phyloP scores from a whole-genome alignment of 1,140 invertebrate species.

The Globodera rostochiensis region DNA sequence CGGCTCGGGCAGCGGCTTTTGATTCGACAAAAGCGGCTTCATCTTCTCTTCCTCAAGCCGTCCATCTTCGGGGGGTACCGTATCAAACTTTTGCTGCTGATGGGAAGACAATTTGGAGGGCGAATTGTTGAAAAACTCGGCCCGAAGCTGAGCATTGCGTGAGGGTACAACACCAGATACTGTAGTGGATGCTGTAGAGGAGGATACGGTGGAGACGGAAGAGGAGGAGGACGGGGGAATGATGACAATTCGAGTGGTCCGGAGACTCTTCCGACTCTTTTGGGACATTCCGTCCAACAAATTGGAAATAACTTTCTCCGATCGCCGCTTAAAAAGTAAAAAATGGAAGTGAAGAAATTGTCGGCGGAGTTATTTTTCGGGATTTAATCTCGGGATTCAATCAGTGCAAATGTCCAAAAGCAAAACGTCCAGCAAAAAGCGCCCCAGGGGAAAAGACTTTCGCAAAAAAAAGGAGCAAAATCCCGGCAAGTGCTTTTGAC shows the following conservation, averaged over 20 bases:
- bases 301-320: too few relatives aligned
- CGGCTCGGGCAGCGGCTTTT: constrained; percentile 7
- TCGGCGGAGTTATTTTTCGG: neutral
- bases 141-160: neutral
- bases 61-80: neutral
- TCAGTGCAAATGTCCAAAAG: neutral
- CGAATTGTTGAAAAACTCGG: constrained; percentile 6
- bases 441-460: neutral
- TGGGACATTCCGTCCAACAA: neutral
- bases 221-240: constrained; percentile 20
- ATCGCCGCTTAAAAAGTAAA: neutral
- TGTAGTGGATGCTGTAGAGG: constrained; percentile 1
- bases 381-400: neutral
- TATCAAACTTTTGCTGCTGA: neutral
- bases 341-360: neutral
- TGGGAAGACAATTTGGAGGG: neutral
- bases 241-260: constrained; percentile 11
- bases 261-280: neutral
- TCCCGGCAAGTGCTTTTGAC: neutral
- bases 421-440: neutral
- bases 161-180: neutral
- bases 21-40: neutral
- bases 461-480: neutral
- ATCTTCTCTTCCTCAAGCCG: neutral
- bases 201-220: constrained; percentile 21